Evolutionary conservation across 1,140 invertebrate species (phyloP), one percentile per base, ranked within the genome.

Genomic region (Phymorhynchus buccinoides): DNA sequence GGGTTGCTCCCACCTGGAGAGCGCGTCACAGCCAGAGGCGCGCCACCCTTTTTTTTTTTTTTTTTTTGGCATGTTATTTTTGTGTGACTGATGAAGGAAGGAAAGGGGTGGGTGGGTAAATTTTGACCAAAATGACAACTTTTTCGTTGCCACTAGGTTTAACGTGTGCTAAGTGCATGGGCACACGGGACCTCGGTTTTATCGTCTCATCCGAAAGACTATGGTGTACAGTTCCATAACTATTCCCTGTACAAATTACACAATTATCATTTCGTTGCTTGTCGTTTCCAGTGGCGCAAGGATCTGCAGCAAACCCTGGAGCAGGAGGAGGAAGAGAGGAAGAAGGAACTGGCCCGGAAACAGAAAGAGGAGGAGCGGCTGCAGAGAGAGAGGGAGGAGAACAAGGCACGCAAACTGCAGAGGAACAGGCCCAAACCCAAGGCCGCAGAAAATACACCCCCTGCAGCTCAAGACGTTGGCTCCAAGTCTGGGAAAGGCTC

Each of bases 211-310:
- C n/a, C n/a, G n/a, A n/a, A n/a, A n/a, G n/a, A n/a, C n/a, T n/a
- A n/a, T n/a, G n/a, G 35, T 78, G 32, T 39, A n/a, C 41, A 37
- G 14, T 79, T 2, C 3, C 42, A 39, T n/a, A 77, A 37, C 77
- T 6, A 9, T 37, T 9, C 16, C 77, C 77, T 1, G 27, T 14
- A 30, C 35, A 44, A 27, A 35, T 12, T 27, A 75, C 35, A 75
- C 14, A 32, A 75, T 32, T 75, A 27, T n/a, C 56, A 14, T n/a
- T 62, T 48, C 18, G 44, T 6, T 48, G 44, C 44, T 18, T 62
- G 56, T 44, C 37, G 71, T 84, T 35, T 88, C 37, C 87, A 92
- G 91, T 92, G 91, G 91, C 86, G 91, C 37, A 92, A 92, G 84
- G 91, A 92, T 56, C 84, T 92, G 16, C 91, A 92, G 56, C 52